Base-by-base conservation (phyloP, 2,888 invertebrate species). In the Phengaris arion region DNA sequence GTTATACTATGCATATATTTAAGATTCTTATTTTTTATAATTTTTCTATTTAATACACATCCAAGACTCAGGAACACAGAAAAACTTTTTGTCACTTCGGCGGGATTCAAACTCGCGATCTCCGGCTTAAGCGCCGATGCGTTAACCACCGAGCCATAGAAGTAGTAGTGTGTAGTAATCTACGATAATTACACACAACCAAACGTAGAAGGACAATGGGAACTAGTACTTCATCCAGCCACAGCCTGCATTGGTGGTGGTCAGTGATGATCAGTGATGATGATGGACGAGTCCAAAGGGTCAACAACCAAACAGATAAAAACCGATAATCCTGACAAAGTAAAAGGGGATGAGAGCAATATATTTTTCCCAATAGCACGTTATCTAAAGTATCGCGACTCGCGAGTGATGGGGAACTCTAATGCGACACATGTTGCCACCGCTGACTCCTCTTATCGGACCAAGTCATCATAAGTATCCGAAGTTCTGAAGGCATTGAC, bases 401-500 rank as follows among this genome's bases (percentile, higher is more conserved):
- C 6, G 12, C 45, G 64, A 12, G 52, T 10, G 52, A 52, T 52
- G 52, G 10, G 59, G 64, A 35, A 10, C 12, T 35, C 12, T 64
- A 64, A 64, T 45, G 64, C 35, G 64, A 64, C 64, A 64, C 64
- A 64, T 64, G 64, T 45, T 64, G 12, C 15, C 64, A 45, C 64
- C 64, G 64, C 22, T 22, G 59, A 15, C 57, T 59, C 59, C 10
- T 13, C 64, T 64, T 64, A 64, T 64, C 64, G 35, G 35, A 64
- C 52, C 48, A 12, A 52, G 12, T 64, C 35, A 64, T 64, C 35
- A 64, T 64, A 64, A 59, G 59, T 59, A 10, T 22, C 22, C 10
- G 22, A 59, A 64, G 35, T 64, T 64, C 35, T 64, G 64, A 64
- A 64, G 64, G 64, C 35, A 64, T 64, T 64, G 64, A 35, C 35